Percentiles rank a stretch among this genome's conserved stretches.
Conservation (phyloP, 1,140 invertebrate genomes). For the Riptortus pedestris region DNA sequence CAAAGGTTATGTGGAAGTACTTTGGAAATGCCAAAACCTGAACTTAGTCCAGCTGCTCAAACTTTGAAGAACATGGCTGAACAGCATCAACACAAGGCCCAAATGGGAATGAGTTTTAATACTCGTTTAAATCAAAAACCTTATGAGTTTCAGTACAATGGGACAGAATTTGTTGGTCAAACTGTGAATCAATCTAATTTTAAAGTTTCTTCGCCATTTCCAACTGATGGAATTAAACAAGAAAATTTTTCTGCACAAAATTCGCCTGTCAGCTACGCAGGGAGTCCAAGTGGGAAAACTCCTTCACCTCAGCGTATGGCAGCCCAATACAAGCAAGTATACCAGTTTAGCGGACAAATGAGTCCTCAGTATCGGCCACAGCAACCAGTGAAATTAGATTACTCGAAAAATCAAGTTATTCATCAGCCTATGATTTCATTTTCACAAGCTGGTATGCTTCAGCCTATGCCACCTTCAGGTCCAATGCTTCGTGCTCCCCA, state of each 20-base stretch:
- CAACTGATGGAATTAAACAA: conserved; percentile 38
- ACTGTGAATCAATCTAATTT: conserved; percentile 36
- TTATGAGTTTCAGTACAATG: conserved; percentile 31
- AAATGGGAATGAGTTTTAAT: conserved; percentile 44
- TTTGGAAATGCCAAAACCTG: conserved; percentile 33
- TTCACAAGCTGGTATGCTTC: conserved; percentile 30
- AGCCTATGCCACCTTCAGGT: conserved; percentile 37
- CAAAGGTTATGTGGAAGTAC: conserved; percentile 8
- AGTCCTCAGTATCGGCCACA: conserved; percentile 10
- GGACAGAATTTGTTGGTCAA: conserved; percentile 36
- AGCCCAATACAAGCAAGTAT: background rate
- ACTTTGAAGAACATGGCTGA: conserved; percentile 93
- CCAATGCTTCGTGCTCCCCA: conserved; percentile 50
- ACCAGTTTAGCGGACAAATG: conserved; percentile 2
- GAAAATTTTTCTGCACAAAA: conserved; percentile 35
- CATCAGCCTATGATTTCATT: conserved; percentile 5
- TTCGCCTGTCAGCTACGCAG: conserved; percentile 28
- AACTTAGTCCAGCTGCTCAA: conserved; percentile 78
- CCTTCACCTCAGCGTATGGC: background rate
- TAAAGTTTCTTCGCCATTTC: conserved; percentile 36
- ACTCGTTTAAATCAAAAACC: conserved; percentile 30
- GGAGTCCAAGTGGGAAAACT: conserved; percentile 7
- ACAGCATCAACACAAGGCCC: conserved; percentile 82
- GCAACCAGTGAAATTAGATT: conserved; percentile 6
- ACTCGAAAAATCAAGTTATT: conserved; percentile 3